Conservation (phyloP, 2,888 invertebrate species). For the Miltochrista miniata region DNA sequence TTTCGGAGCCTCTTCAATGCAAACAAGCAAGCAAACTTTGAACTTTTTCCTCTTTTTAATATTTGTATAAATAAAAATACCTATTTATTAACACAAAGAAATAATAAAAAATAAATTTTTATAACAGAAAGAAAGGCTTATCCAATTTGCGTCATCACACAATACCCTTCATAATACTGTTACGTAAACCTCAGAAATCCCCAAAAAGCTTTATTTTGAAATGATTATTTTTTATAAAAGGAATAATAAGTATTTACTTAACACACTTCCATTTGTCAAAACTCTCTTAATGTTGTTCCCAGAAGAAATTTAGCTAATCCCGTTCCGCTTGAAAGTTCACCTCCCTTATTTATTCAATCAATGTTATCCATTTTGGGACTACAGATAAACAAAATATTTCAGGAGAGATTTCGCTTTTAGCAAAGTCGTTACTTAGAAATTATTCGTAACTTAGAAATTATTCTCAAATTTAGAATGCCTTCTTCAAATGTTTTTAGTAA, state of each 20-base stretch:
- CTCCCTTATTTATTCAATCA: constrained; percentile 28
- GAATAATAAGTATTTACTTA: not conserved
- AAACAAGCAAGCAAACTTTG: too few species aligned
- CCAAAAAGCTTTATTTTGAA: not conserved
- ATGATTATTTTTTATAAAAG: not conserved
- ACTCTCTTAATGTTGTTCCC: constrained; percentile 9
- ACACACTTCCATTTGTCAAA: not conserved
- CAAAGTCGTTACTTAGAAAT: constrained; percentile 5
- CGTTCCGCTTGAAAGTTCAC: constrained; percentile 7
- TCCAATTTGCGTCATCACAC: too few species aligned
- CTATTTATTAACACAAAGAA: too few species aligned
- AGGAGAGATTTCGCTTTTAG: constrained; percentile 11
- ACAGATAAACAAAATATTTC: constrained; percentile 16
- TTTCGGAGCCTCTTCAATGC: too few species aligned
- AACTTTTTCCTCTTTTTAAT: too few species aligned
- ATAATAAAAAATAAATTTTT: too few species aligned
- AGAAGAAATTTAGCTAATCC: constrained; percentile 23
- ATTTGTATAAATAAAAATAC: too few species aligned
- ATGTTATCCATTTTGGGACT: constrained; percentile 24
- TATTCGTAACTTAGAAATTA: not conserved
- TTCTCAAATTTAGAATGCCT: not conserved
- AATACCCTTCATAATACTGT: too few species aligned
- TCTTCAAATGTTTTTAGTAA: too few species aligned
- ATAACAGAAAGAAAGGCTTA: too few species aligned
- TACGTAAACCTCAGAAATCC: too few species aligned